phyloP scores from a whole-genome alignment of 2,113 vertebrate species.

The Canis aureus region DNA sequence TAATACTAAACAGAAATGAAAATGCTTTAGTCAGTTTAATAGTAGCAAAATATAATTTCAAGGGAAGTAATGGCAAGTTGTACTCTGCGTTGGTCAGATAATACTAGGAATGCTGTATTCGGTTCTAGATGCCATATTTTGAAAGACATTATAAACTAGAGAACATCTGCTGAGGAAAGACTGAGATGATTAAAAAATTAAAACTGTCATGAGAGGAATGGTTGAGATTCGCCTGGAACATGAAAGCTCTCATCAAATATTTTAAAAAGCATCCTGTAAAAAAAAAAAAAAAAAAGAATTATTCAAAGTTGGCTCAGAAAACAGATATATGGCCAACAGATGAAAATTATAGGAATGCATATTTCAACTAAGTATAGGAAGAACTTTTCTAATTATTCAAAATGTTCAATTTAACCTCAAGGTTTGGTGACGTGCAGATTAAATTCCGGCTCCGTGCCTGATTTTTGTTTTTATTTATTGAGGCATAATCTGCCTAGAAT shows the following conservation, averaged over 20 bases:
- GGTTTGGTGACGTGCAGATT: neutral
- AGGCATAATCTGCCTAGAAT: neutral
- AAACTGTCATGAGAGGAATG: slow-evolving; percentile 32
- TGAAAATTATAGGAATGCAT: neutral
- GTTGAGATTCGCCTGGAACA: slow-evolving; percentile 28
- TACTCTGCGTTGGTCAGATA: neutral
- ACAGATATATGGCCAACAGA: slow-evolving; percentile 20
- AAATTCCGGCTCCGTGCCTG: neutral
- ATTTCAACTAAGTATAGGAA: slow-evolving; percentile 16
- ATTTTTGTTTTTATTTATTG: neutral
- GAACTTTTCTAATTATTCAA: slow-evolving; percentile 27
- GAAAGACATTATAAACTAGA: neutral
- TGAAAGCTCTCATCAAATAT: slow-evolving; percentile 12
- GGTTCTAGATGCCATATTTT: neutral
- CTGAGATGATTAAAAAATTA: neutral
- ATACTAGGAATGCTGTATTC: neutral
- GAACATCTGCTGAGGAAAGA: neutral
- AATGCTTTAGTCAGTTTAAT: neutral
- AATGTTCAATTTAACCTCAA: neutral
- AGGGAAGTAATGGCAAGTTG: neutral
- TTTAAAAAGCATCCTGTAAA: slow-evolving; percentile 15
- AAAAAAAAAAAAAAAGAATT: slow-evolving; percentile 13
- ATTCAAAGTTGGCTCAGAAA: slow-evolving; percentile 6
- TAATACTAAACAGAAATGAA: slow-evolving; percentile 23
- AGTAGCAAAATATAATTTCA: slow-evolving; percentile 45